Evolutionary conservation across 2,888 invertebrate species (phyloP), one percentile per base, ranked within the genome.

Genomic region (Pseudococcus jackbeardsleyi): DNA sequence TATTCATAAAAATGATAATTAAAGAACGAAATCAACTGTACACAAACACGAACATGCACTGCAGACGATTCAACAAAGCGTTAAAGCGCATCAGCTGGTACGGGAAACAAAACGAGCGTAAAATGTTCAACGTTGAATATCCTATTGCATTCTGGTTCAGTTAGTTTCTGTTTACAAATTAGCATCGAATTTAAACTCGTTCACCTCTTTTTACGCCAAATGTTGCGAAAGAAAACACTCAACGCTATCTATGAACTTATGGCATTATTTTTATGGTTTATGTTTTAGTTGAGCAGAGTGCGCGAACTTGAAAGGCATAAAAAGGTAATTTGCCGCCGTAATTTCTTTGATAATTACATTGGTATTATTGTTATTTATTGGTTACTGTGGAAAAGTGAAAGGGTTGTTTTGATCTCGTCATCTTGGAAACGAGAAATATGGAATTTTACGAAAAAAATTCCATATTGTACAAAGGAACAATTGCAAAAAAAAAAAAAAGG

Each of bases 41-140:
- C 39, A 42, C 42, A 39, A 33, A 79, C 42, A 79, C 77, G 15
- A 26, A 85, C 85, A 33, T 84, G 42, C 22, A 84, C 12, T 50
- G 50, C 46, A 48, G 48, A 84, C 84, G 50, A 85, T 54, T 50
- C 26, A 64, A 85, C 85, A 59, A 85, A 59, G 85, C 85, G 39
- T 85, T 50, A 85, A 85, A 85, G 85, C 33, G 64, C 85, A 85
- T 85, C 85, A 85, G 85, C 85, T 85, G 85, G 54, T 50, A 33
- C 50, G 17, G 26, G 26, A 33, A 33, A 33, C 26, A 33, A 33
- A 33, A 33, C 26, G 26, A 33, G 26, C 26, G 26, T 33, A 33
- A 33, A 33, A 33, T 33, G 26, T 33, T 33, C 26, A 33, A 33
- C 26, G 26, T 33, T 33, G 26, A 33, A 33, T 33, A 33, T 33